Base-by-base conservation (phyloP, 1,140 invertebrate genomes). In the Bilobella aurantiaca region DNA sequence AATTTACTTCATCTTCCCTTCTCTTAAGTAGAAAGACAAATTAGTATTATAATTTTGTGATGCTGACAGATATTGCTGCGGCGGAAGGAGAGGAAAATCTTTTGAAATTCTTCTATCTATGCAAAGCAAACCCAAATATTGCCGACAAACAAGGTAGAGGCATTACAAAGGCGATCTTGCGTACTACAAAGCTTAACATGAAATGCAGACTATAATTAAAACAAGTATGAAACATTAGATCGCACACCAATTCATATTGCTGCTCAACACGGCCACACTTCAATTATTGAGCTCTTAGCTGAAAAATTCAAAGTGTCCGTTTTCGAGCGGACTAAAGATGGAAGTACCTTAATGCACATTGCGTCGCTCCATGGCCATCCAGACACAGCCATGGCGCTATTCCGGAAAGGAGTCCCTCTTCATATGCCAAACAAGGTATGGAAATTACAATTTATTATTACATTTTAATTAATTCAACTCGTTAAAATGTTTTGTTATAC, bases 301-400 rank as follows among this genome's bases (percentile, higher is more conserved):
- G 96, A 99, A 75, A 98, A 98, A 79, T 98, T 98, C 79, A 93
- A 92, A 78, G 93, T 93, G 1, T 94, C 92, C 49, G 91, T 95
- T 68, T 89, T 91, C 75, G 90, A 94, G 77, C 82, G 93, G 68
- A 95, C 92, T 1, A 95, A 94, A 78, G 96, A 99, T 79, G 96
- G 96, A 56, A 96, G 90, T 69, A 99, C 96, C 0, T 78, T 99
- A 57, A 96, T 98, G 89, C 96, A 99, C 77, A 96, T 98, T 62
- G 95, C 95, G 0, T 96, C 94, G 0, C 78, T 93, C 49, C 93
- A 91, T 76, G 96, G 96, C 0, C 95, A 98, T 78, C 93, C 96
- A 0, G 94, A 97, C 71, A 98, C 95, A 69, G 96, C 96, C n/a
- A 89, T 95, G 80, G 94, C 95, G 83, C 87, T 99, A 27, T 91